These are phyloP conservation scores for Eospalax fontanierii DNA, from an alignment of 2,797 vertebrate genomes.

Conservation along the genomic window DNA sequence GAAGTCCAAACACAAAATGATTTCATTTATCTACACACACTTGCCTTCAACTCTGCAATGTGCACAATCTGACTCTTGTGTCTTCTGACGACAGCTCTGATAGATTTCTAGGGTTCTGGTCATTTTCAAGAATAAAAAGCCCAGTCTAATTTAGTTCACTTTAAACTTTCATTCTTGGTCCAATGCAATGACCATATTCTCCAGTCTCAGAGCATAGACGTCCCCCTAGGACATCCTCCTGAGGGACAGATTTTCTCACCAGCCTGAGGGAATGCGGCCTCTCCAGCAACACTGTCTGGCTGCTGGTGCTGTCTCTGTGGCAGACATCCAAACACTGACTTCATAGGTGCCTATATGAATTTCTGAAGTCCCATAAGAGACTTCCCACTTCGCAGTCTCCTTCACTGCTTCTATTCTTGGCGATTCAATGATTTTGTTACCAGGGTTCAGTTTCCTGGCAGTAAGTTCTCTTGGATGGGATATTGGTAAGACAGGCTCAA, in stretches of 20 bases:
- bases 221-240: neutral
- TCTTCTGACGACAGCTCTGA: neutral
- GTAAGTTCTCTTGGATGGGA: slow-evolving; percentile 10
- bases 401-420: slow-evolving; percentile 1
- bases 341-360: neutral
- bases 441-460: neutral
- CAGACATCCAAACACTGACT: neutral
- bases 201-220: neutral
- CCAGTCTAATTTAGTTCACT: neutral
- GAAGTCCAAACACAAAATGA: neutral
- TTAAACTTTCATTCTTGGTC: neutral
- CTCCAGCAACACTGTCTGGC: no score
- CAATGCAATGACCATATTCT: neutral
- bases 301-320: neutral
- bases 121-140: neutral
- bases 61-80: neutral
- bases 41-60: neutral
- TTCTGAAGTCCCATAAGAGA: neutral
- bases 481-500: neutral
- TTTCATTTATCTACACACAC: neutral
- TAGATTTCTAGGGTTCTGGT: neutral
- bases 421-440: neutral
- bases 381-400: neutral
- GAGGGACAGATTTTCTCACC: neutral
- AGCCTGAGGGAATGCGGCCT: neutral